phyloP scores from a whole-genome alignment of 2,797 vertebrate species.

The Linurgus olivaceus region DNA sequence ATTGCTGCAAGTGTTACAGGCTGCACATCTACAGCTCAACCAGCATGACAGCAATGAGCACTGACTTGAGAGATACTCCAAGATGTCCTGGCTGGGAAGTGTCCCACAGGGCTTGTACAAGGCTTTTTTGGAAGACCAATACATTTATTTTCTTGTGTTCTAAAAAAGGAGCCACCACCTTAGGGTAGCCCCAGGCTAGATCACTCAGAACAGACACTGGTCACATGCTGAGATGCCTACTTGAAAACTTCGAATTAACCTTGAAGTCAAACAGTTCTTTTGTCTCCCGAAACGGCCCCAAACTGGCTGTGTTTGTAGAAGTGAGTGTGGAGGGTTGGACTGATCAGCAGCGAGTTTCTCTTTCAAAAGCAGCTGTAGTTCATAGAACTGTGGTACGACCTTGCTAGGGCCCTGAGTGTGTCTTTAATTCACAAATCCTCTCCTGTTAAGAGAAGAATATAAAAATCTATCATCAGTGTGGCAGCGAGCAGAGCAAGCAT shows the following conservation, averaged over 20 bases:
- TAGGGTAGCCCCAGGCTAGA: background rate
- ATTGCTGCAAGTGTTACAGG: background rate
- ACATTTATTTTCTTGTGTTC: background rate
- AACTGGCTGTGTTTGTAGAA: background rate
- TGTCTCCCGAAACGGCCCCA: background rate
- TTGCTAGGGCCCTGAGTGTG: background rate
- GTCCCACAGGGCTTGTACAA: background rate
- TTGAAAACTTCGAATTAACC: constrained; percentile 28
- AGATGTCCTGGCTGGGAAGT: background rate
- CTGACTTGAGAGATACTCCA: background rate
- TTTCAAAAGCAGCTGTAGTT: background rate
- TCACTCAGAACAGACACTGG: background rate
- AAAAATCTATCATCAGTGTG: background rate
- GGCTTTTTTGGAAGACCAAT: background rate
- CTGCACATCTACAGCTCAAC: background rate
- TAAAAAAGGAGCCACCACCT: constrained; percentile 3
- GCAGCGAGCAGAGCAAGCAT: background rate
- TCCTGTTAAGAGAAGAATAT: background rate
- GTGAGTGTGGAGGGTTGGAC: background rate
- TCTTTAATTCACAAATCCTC: constrained; percentile 40
- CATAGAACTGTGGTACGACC: background rate
- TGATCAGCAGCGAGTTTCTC: background rate
- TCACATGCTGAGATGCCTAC: background rate
- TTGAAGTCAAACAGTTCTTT: background rate
- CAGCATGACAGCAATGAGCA: background rate